phyloP scores from a whole-genome alignment of 2,888 invertebrate species.

The Macaria liturata region DNA sequence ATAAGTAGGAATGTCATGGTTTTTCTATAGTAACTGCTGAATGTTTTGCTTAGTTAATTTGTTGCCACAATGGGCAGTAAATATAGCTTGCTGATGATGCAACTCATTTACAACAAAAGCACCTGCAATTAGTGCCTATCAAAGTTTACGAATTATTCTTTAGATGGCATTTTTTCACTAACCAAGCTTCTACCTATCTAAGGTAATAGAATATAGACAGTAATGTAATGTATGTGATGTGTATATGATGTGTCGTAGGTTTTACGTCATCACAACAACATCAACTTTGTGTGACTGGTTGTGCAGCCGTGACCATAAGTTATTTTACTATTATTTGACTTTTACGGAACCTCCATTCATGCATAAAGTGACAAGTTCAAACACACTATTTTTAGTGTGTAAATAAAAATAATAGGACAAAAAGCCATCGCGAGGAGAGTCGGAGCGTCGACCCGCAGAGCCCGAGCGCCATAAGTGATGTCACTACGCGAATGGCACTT shows the following conservation, averaged over 20 bases:
- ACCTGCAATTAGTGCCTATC: too few species aligned
- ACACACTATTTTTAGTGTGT: slow-evolving; percentile 46
- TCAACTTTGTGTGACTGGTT: slow-evolving; percentile 7
- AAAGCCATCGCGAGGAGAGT: slow-evolving; percentile 36
- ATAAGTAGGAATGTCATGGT: too few species aligned
- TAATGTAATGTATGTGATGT: too few species aligned
- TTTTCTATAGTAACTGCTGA: too few species aligned
- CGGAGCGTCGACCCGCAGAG: slow-evolving; percentile 40
- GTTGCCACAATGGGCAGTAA: too few species aligned
- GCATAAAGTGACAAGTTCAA: slow-evolving; percentile 43
- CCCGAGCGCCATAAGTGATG: slow-evolving; percentile 36
- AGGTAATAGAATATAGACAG: too few species aligned
- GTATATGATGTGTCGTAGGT: background rate
- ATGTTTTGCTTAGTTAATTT: too few species aligned
- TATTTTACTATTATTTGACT: slow-evolving; percentile 43
- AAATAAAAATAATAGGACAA: slow-evolving; percentile 49
- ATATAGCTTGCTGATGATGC: too few species aligned
- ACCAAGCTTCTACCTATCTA: too few species aligned
- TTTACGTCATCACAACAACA: slow-evolving; percentile 8
- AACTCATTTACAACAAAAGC: too few species aligned
- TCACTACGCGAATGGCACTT: slow-evolving; percentile 26
- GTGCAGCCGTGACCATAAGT: slow-evolving; percentile 30
- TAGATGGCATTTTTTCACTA: too few species aligned
- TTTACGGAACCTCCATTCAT: slow-evolving; percentile 41
- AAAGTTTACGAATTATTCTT: too few species aligned